Evolutionary conservation across 1,140 invertebrate genomes (phyloP), one percentile per base, ranked within the genome.

Genomic region (Laodelphax striatellus): DNA sequence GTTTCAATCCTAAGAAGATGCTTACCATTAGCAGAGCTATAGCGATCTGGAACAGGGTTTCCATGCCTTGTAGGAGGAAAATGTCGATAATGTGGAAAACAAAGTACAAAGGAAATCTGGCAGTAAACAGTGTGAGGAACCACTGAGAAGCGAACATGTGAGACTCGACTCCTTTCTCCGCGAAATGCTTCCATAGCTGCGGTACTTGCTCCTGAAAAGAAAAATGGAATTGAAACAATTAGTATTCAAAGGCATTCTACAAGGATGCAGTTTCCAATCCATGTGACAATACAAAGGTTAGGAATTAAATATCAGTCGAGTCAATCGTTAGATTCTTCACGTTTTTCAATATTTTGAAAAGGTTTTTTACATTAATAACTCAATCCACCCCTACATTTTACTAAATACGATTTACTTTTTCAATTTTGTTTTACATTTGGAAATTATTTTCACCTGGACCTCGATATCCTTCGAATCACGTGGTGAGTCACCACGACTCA

Each of bases 131-230:
- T 0, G 97, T 99, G 21, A 99, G 83, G 79, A 99, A 98, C 97
- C 97, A 99, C 77, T 99, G 97, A 34, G 92, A 94, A 21, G 95
- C 97, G 76, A 94, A 99, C 97, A 99, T 99, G 76, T 99, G 97
- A 57, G 93, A 88, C 75, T 99, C 97, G 50, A 99, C 84, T 42
- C 90, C 88, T 70, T 94, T 83, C 70, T 92, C 87, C 64, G 79
- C 79, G 76, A 99, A 98, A 75, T 99, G 97, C 62, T 84, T 82
- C 68, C 87, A 88, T 44, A 99, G 73, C 64, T 96, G 92, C 0
- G 87, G 85, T 53, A 97, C 71, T 74, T 97, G 90, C 73, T 98
- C 94, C 86, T 88, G 73, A 22, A 77, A 76, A 31, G 58, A 31
- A 52, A 65, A 57, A 24, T 56, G 64, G 38, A 59, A 58, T 41